These are phyloP conservation scores for Spea hammondii DNA, from an alignment of 2,797 vertebrate genomes.

Conservation along the genomic window DNA sequence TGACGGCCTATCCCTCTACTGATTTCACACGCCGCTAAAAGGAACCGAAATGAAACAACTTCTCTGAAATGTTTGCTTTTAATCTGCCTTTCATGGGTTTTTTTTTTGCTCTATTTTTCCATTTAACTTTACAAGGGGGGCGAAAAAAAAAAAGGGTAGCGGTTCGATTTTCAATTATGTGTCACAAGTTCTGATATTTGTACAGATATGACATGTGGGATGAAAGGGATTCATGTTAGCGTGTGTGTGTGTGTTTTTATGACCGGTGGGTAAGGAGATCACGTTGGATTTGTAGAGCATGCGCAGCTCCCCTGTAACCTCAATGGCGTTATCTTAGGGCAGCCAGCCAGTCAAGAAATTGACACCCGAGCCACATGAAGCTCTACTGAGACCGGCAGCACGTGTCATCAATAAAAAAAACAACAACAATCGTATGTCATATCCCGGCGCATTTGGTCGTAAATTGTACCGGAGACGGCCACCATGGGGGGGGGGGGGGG, in stretches of 20 bases:
- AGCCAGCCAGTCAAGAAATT: too few species aligned
- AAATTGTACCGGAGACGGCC: too few species aligned
- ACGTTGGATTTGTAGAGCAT: not conserved
- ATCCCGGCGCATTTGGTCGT: too few species aligned
- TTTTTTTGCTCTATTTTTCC: not conserved
- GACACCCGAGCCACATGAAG: too few species aligned
- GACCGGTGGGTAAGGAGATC: not conserved
- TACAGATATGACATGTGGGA: not conserved
- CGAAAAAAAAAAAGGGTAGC: not conserved
- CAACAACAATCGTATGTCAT: too few species aligned
- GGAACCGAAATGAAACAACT: conserved; percentile 61
- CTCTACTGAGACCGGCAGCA: too few species aligned
- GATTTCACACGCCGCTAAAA: conserved; percentile 59
- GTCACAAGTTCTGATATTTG: conserved; percentile 12
- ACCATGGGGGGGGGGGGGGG: too few species aligned
- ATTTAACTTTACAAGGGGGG: conserved; percentile 1
- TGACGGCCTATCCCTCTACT: conserved; percentile 60
- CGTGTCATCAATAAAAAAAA: too few species aligned
- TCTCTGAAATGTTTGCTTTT: conserved; percentile 61
- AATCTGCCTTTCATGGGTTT: conserved; percentile 53
- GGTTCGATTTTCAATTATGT: not conserved
- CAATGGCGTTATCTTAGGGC: too few species aligned
- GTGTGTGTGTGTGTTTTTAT: not conserved
- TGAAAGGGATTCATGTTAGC: not conserved
- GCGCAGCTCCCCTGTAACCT: not conserved